Evolutionary conservation across 2,797 vertebrate genomes (phyloP).

Genomic region (Leptatherina wallacei): DNA sequence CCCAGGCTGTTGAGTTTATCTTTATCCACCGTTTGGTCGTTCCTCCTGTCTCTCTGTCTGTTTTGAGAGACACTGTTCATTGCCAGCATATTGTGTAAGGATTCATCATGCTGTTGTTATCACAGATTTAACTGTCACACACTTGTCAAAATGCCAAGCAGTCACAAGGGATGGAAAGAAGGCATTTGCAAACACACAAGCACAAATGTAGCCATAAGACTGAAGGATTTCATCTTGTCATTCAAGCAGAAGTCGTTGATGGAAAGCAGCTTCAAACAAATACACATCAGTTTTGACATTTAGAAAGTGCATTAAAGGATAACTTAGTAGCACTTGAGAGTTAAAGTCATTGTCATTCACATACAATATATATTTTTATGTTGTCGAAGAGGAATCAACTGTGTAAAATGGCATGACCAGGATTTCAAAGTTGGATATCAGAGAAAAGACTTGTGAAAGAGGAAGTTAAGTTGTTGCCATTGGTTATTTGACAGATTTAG

Average conservation of each 20-base stretch:
- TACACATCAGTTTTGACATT: slow-evolving; percentile 47
- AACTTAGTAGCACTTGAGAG: neutral
- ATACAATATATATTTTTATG: neutral
- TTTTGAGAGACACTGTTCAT: slow-evolving; percentile 52
- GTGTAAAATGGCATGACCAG: neutral
- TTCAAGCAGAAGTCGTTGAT: slow-evolving; percentile 38
- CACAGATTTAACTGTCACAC: slow-evolving; percentile 72
- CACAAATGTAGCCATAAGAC: slow-evolving; percentile 31
- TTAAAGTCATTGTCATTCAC: neutral
- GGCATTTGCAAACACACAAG: slow-evolving; percentile 12
- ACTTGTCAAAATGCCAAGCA: slow-evolving; percentile 72
- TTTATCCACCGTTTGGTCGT: slow-evolving; percentile 51
- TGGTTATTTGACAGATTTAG: neutral
- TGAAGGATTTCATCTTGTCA: slow-evolving; percentile 43
- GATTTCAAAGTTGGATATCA: neutral
- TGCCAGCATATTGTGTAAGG: slow-evolving; percentile 72
- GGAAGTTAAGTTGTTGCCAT: neutral
- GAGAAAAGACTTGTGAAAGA: neutral
- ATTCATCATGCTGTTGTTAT: slow-evolving; percentile 64
- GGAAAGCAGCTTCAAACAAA: slow-evolving; percentile 22
- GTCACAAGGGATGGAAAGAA: slow-evolving; percentile 50
- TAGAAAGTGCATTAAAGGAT: slow-evolving; percentile 21
- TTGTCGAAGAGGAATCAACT: slow-evolving; percentile 1
- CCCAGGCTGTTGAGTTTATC: slow-evolving; percentile 55
- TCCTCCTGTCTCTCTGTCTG: slow-evolving; percentile 52